Percentiles rank a stretch among this genome's conserved stretches.
phyloP scores from a whole-genome alignment of 2,113 vertebrate species.

The Rhinogobius similis region DNA sequence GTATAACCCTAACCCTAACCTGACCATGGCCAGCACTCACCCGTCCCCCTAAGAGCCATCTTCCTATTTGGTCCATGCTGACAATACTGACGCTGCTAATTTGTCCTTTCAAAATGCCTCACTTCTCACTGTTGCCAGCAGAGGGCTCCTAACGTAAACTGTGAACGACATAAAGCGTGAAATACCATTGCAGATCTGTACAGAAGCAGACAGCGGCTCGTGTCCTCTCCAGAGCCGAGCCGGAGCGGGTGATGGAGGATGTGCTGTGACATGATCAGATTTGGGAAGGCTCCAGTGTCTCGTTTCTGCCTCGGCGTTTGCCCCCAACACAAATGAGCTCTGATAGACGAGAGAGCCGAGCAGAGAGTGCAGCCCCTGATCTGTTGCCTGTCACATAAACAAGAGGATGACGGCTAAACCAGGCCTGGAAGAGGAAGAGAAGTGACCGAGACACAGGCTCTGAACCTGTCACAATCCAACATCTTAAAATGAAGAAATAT shows the following conservation, averaged over 20 bases:
- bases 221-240: background rate
- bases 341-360: background rate
- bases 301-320: slow-evolving; percentile 10
- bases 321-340: slow-evolving; percentile 1
- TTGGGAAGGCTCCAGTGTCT: slow-evolving; percentile 9
- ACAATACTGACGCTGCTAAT: no score
- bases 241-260: slow-evolving; percentile 25
- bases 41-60: background rate
- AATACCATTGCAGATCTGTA: no score
- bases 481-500: no score
- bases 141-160: no score
- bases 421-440: background rate
- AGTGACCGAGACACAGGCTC: no score
- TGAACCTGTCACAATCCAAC: no score
- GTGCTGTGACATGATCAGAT: slow-evolving; percentile 30
- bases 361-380: background rate
- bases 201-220: no score
- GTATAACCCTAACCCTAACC: no score
- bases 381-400: background rate
- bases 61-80: background rate
- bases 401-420: background rate
- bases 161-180: no score
- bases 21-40: no score
- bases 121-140: no score
- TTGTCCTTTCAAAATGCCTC: no score